Base-by-base conservation (phyloP, 1,140 invertebrate species). In the Berghia stephanieae region DNA sequence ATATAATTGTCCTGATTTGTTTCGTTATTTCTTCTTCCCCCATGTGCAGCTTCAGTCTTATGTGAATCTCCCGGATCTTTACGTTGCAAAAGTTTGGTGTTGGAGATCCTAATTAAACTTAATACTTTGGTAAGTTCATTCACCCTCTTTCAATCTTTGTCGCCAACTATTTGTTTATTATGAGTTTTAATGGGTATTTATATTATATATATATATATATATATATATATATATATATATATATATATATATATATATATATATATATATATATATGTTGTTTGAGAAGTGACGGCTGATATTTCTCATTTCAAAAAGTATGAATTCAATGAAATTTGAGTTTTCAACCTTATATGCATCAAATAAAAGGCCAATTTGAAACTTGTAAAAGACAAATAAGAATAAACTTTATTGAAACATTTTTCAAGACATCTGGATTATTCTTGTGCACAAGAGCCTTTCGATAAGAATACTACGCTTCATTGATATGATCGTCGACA, bases 51-150 rank as follows among this genome's bases (percentile, higher is more conserved):
- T 76, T 13, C 70, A 76, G 76, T 78, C 18, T 72, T 77, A 63
- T 68, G 69, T 70, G 86, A 87, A 70, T 82, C 82, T 31, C 83
- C 86, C 66, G 44, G 75, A 18, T 75, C 82, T 3, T 75, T 87
- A 27, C 82, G 85, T 70, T 81, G 86, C 13, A 87, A 87, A 77
- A 86, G 85, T 77, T 63, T 86, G 36, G 81, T 86, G 16, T 76
- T 87, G 36, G 85, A 87, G 73, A 83, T 86, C 52, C 79, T 87
- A 18, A 85, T 83, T 18, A 87, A 86, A 75, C 80, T 87, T 40
- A 85, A 83, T 16, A 81, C 85, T 38, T 84, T 82, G 18, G 85
- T 86, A 80, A 85, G 83, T 75, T 38, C 82, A 13, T 34, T 60
- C 57, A 27, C 8, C n/a, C 18, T 77, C n/a, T 77, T 34, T 63